Conservation (phyloP, 2,113 vertebrate genomes). For the Porphyrio hochstetteri region DNA sequence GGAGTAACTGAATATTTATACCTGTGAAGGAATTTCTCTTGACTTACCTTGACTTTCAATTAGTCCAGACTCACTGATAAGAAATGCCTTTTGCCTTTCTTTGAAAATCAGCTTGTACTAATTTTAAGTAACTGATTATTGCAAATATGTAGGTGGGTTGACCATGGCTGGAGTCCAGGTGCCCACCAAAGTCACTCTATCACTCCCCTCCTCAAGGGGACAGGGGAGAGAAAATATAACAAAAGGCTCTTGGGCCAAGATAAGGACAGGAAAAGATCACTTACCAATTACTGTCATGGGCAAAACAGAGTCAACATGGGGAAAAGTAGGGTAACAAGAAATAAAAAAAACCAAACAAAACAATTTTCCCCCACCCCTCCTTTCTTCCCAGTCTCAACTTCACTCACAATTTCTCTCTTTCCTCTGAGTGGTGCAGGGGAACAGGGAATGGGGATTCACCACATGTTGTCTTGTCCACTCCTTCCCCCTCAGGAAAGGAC, state of each 20-base stretch:
- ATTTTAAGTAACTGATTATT: neutral
- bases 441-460: neutral
- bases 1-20: neutral
- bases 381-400: neutral
- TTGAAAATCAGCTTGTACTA: neutral
- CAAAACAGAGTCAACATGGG: neutral
- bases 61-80: neutral
- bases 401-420: neutral
- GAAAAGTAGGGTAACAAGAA: neutral
- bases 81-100: neutral
- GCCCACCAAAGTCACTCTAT: neutral
- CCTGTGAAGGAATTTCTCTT: neutral
- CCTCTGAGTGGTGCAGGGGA: accelerated
- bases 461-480: neutral
- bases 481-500: neutral
- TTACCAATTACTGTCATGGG: neutral
- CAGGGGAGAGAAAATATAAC: neutral
- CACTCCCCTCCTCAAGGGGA: neutral
- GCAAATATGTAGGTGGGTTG: neutral
- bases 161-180: neutral
- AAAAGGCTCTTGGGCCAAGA: neutral
- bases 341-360: neutral
- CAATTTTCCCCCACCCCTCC: neutral
- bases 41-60: neutral
- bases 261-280: neutral